Percentiles rank a stretch among this genome's conserved stretches.
Conservation (phyloP, 2,113 vertebrate genomes). For the Macrotus californicus region DNA sequence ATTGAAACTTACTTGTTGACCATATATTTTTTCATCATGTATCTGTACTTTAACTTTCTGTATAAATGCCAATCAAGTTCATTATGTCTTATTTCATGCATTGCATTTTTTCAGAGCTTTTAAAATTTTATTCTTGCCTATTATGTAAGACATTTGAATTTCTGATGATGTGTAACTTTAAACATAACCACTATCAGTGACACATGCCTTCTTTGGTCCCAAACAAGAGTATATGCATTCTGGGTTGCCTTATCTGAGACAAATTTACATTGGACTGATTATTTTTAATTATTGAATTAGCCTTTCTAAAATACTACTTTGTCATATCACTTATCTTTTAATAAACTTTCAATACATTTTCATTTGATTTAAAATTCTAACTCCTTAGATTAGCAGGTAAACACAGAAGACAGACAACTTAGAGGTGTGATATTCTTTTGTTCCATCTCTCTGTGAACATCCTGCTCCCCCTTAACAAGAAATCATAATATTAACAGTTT, state of each 20-base stretch:
- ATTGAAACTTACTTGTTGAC: neutral
- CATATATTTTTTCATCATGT: neutral
- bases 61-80: neutral
- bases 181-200: neutral
- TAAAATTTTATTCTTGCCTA: neutral
- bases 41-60: neutral
- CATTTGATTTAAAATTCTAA: neutral
- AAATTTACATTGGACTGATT: neutral
- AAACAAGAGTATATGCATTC: neutral
- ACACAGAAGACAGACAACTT: neutral
- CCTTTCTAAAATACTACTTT: neutral
- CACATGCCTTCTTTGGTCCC: neutral
- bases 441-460: neutral
- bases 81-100: neutral
- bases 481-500: neutral
- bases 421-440: neutral
- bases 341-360: neutral
- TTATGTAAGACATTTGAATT: neutral
- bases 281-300: neutral
- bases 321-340: neutral
- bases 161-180: neutral
- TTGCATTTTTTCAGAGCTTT: neutral
- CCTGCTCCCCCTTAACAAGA: neutral
- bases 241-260: neutral
- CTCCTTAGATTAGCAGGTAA: neutral